Conservation (phyloP, 2,888 invertebrate genomes). For the Yponomeuta cagnagella region DNA sequence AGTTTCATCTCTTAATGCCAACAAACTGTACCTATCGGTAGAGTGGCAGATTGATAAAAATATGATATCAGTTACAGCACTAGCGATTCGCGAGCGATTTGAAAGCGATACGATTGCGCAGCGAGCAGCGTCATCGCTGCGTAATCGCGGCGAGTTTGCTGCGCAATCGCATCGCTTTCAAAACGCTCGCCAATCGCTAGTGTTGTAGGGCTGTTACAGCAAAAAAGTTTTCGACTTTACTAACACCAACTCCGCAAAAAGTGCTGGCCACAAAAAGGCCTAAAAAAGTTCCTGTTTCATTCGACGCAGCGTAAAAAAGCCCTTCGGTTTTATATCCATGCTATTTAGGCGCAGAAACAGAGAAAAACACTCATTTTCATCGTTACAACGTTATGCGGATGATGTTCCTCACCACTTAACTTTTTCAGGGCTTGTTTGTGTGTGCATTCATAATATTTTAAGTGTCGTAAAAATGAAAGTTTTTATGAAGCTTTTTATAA, state of each 20-base stretch:
- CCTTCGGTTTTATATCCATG: neutral
- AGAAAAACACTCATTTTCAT: neutral
- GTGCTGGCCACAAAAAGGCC: neutral
- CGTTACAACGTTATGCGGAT: neutral
- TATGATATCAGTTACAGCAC: neutral
- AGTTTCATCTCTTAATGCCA: too few species aligned
- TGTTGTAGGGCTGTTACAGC: too few species aligned
- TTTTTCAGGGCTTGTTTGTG: neutral
- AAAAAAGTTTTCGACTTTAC: neutral
- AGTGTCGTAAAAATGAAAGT: neutral
- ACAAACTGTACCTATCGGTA: too few species aligned
- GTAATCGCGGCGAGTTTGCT: too few species aligned
- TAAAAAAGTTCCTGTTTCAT: neutral
- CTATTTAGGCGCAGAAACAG: neutral
- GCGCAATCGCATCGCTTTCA: too few species aligned
- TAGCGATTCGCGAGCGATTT: too few species aligned
- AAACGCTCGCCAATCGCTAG: too few species aligned
- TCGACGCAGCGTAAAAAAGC: neutral
- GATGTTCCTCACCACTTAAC: neutral
- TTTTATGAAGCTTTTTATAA: neutral
- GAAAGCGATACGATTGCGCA: too few species aligned
- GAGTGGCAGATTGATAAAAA: neutral
- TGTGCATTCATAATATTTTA: neutral
- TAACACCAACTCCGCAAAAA: neutral
- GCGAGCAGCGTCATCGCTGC: too few species aligned